phyloP scores from a whole-genome alignment of 2,888 invertebrate species.

The Sycophila texana region DNA sequence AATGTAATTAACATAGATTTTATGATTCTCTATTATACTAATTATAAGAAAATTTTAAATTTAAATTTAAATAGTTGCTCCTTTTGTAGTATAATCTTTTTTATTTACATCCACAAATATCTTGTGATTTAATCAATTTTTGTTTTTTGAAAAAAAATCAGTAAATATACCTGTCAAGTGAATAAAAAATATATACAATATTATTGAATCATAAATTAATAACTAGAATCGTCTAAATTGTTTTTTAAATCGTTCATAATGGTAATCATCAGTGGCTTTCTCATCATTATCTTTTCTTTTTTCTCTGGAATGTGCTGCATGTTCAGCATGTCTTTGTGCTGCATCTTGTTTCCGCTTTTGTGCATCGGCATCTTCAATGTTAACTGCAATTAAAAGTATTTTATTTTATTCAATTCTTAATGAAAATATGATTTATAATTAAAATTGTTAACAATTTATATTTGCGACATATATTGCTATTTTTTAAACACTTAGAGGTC shows the following conservation, averaged over 20 bases:
- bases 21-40: neutral
- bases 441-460: too few relatives aligned
- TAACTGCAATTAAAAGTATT: conserved; percentile 80
- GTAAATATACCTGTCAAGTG: neutral
- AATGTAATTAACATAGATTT: neutral
- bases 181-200: neutral
- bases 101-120: conserved; percentile 2
- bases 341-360: conserved; percentile 80
- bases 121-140: neutral
- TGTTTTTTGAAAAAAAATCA: neutral
- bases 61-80: neutral
- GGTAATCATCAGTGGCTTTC: conserved; percentile 97
- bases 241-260: conserved; percentile 97
- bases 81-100: neutral
- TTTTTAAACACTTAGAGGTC: neutral
- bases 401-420: neutral
- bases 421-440: neutral
- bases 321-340: conserved; percentile 72
- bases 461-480: neutral
- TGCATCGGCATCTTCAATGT: conserved; percentile 85
- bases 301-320: conserved; percentile 74
- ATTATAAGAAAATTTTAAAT: neutral
- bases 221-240: conserved; percentile 91
- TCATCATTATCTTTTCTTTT: conserved; percentile 86
- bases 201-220: neutral